Evolutionary conservation across 1,140 invertebrate species (phyloP), one percentile per base, ranked within the genome.

Genomic region (Ips typographus): DNA sequence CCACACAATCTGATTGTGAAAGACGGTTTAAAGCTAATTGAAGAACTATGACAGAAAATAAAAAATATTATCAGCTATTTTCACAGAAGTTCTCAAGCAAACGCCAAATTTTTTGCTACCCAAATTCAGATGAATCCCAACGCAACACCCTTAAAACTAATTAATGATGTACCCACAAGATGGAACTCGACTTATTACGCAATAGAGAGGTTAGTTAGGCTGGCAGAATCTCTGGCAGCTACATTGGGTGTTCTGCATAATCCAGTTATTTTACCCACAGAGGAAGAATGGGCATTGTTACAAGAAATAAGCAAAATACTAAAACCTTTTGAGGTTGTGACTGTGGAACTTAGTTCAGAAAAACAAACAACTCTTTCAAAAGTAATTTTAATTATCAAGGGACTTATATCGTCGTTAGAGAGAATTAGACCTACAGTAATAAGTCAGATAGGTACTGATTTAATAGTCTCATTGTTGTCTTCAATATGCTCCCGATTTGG

Each of bases 131-230:
- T 66, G n/a, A 56, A 63, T 4, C n/a, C 39, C 36, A 7, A 57
- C 2, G 39, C 4, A 56, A 66, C 55, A 36, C 41, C 64, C 44
- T 58, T 66, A 66, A 66, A 66, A 57, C 40, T 66, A 66, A 42
- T 44, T 3, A 66, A 57, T 43, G 52, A 66, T 56, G 55, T 66
- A 4, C 3, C 42, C 4, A 63, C 60, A 53, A 4, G 67, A n/a
- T 69, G 60, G 59, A 63, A 58, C 67, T 73, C 63, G 43, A 44
- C 55, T 47, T 65, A 51, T 57, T 71, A 61, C 36, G 69, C 74
- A 56, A 67, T 59, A 2, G 38, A 67, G 71, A 68, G 71, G 42
- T 8, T 72, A 57, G 37, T 66, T 53, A 52, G 52, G 47, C 56
- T 65, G 62, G 40, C 47, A 42, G 55, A 65, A 62, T 40, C 68